phyloP scores from a whole-genome alignment of 2,113 vertebrate species.

The Alethe castanea region DNA sequence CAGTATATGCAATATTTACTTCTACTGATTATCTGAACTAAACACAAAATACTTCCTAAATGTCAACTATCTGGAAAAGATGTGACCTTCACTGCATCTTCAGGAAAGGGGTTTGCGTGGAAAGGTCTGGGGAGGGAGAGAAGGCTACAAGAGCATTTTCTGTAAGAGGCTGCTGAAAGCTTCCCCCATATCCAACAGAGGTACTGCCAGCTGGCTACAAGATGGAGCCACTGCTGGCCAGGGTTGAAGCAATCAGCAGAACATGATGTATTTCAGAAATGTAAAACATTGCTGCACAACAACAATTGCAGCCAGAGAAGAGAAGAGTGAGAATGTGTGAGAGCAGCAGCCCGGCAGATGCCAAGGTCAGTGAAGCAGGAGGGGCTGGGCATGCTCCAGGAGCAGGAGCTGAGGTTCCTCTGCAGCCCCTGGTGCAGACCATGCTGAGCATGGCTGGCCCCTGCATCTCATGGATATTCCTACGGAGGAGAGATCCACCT shows the following conservation, averaged over 20 bases:
- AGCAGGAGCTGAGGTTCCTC: not conserved
- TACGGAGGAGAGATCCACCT: not conserved
- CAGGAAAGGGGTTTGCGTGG: not conserved
- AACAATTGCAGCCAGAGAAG: not conserved
- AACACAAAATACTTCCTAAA: not conserved
- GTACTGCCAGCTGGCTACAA: not conserved
- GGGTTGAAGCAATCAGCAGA: not conserved
- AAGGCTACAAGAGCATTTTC: not conserved
- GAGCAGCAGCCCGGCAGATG: not conserved
- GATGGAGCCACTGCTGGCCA: not conserved
- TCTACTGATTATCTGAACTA: not conserved
- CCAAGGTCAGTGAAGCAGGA: not conserved
- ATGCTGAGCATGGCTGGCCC: fast-evolving
- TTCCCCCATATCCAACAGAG: not conserved
- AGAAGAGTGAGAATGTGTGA: not conserved
- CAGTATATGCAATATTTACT: not conserved
- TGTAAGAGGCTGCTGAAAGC: not conserved
- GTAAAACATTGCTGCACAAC: not conserved
- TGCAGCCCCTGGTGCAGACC: not conserved
- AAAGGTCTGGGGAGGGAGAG: fast-evolving
- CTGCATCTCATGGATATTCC: not conserved
- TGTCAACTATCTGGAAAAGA: not conserved
- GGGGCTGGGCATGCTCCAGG: not conserved
- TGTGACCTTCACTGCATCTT: not conserved
- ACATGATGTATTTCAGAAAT: not conserved